Conservation (phyloP, 2,888 invertebrate genomes). For the Chrysina gloriosa region DNA sequence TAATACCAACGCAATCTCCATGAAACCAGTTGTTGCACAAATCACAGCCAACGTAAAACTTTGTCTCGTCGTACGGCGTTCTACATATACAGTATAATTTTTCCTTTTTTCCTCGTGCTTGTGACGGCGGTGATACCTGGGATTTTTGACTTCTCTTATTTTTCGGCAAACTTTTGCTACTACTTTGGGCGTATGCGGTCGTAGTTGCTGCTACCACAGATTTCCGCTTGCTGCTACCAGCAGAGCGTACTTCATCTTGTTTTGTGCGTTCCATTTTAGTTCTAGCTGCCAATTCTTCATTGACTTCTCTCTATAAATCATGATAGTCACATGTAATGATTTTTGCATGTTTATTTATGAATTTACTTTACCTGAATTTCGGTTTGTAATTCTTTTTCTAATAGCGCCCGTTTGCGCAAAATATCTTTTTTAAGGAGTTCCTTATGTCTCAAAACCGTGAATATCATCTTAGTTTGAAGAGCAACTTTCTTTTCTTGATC, state of each 20-base stretch:
- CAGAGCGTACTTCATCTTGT: slow-evolving; percentile 67
- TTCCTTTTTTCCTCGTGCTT: slow-evolving; percentile 69
- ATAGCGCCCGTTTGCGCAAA: slow-evolving; percentile 86
- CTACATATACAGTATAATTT: slow-evolving; percentile 92
- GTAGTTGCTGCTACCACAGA: slow-evolving; percentile 64
- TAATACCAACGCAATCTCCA: slow-evolving; percentile 94
- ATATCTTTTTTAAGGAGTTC: slow-evolving; percentile 94
- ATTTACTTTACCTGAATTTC: slow-evolving; percentile 79
- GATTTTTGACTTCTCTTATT: slow-evolving; percentile 45
- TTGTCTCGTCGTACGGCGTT: slow-evolving; percentile 94
- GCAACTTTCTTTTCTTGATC: slow-evolving; percentile 70
- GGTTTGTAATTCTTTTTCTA: slow-evolving; percentile 89
- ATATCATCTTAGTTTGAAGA: slow-evolving; percentile 74
- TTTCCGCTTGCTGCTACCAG: slow-evolving; percentile 70
- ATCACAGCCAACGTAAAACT: slow-evolving; percentile 99
- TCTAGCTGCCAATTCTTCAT: slow-evolving; percentile 76
- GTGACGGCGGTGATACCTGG: slow-evolving; percentile 43
- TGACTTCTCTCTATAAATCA: slow-evolving; percentile 75
- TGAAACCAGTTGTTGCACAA: slow-evolving; percentile 99
- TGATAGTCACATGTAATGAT: neutral
- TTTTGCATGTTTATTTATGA: neutral
- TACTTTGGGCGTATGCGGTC: slow-evolving; percentile 58
- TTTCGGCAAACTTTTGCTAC: slow-evolving; percentile 33
- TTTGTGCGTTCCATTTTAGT: slow-evolving; percentile 79
- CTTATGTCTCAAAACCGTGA: slow-evolving; percentile 86